Percentiles rank a stretch among this genome's conserved stretches.
Evolutionary conservation across 2,797 vertebrate species (phyloP).

Genomic region (Meriones psammophilus): DNA sequence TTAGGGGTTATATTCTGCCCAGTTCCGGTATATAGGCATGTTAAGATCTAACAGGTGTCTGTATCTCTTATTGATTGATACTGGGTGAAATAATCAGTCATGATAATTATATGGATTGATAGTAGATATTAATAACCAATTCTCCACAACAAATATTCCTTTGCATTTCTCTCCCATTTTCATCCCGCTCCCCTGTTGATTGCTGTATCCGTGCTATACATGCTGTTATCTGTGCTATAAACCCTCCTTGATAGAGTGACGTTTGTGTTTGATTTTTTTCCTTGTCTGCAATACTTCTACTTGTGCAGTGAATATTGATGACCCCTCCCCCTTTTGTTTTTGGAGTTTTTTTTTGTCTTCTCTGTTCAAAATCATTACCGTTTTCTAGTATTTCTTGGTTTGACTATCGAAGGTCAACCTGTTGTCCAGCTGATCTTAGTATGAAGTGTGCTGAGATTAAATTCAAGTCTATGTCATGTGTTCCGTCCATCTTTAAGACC

Average conservation of each 20-base stretch:
- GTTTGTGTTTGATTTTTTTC: background rate
- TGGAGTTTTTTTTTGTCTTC: background rate
- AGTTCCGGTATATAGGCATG: too few species aligned
- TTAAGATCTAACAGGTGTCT: too few species aligned
- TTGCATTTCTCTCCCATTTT: rapidly evolving
- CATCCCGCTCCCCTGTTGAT: rapidly evolving
- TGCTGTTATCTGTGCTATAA: background rate
- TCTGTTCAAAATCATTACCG: rapidly evolving
- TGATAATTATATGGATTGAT: too few species aligned
- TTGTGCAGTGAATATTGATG: rapidly evolving
- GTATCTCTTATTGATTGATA: too few species aligned
- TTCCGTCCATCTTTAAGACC: background rate
- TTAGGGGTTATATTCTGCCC: too few species aligned
- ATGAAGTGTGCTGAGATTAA: background rate
- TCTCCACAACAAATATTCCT: too few species aligned
- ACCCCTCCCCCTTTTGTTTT: background rate
- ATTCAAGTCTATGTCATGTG: background rate
- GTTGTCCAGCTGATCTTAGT: rapidly evolving
- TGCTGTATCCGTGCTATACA: rapidly evolving
- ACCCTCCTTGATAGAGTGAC: rapidly evolving
- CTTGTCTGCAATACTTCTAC: rapidly evolving
- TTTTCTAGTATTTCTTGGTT: background rate
- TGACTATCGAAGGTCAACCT: rapidly evolving
- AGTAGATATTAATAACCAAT: too few species aligned
- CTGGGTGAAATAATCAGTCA: too few species aligned